Conservation (phyloP, 1,140 invertebrate genomes). For the Hormaphis cornu region DNA sequence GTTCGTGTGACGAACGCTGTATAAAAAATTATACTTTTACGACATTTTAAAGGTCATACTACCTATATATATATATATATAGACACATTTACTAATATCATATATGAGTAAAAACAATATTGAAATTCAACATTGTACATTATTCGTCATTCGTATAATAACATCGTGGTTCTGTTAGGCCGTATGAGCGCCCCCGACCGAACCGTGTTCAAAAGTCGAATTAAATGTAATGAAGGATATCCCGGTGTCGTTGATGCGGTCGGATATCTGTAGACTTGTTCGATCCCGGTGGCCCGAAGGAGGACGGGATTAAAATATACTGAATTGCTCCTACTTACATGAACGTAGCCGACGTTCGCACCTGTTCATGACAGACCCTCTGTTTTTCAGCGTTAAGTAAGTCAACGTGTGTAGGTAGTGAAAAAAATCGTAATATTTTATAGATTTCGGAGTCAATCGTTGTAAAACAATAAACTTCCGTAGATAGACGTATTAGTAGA, state of each 20-base stretch:
- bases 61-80: too few species aligned
- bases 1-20: too few species aligned
- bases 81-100: too few species aligned
- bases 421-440: too few species aligned
- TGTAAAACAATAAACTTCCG: not conserved
- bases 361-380: conserved; percentile 31
- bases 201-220: conserved; percentile 13
- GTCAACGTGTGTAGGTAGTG: conserved; percentile 9
- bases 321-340: conserved; percentile 21
- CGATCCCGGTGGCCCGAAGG: conserved; percentile 2
- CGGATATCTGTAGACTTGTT: conserved; percentile 15
- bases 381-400: conserved; percentile 32
- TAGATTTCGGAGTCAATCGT: conserved; percentile 15
- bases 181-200: not conserved
- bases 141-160: not conserved
- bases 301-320: conserved; percentile 22
- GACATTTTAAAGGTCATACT: too few species aligned
- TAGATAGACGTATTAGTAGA: conserved; percentile 21
- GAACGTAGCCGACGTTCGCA: conserved; percentile 7
- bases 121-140: not conserved
- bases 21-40: too few species aligned
- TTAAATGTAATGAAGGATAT: conserved; percentile 7
- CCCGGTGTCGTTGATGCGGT: conserved; percentile 25
- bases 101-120: not conserved
- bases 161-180: conserved; percentile 19